These are phyloP conservation scores for Threskiornis aethiopicus DNA, from an alignment of 2,797 vertebrate species.

Conservation along the genomic window DNA sequence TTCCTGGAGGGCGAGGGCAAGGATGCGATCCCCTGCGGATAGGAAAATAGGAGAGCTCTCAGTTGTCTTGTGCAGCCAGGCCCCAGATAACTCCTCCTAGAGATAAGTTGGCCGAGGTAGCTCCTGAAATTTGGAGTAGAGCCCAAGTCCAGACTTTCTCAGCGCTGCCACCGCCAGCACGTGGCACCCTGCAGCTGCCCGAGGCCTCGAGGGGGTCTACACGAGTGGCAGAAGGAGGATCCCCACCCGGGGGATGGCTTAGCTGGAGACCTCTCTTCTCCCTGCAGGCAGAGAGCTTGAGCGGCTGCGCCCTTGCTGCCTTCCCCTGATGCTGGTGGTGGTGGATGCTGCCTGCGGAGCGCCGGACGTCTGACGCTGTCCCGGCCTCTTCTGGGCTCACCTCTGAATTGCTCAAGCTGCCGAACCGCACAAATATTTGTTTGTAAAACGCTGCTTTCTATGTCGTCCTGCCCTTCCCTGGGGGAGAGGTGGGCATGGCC, in stretches of 20 bases:
- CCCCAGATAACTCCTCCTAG: not conserved
- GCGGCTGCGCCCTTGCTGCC: not conserved
- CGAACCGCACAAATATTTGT: not conserved
- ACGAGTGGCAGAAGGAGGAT: not conserved
- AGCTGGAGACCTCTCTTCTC: not conserved
- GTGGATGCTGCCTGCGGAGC: not conserved
- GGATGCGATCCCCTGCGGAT: not conserved
- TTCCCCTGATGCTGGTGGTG: not conserved
- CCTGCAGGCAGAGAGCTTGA: not conserved
- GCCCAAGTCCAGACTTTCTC: not conserved
- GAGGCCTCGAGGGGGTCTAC: fast-evolving
- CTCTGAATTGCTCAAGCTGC: not conserved
- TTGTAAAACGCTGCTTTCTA: not conserved
- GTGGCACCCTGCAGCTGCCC: not conserved
- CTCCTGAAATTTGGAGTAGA: not conserved
- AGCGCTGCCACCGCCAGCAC: not conserved
- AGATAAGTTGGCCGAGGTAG: fast-evolving
- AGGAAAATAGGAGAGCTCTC: not conserved
- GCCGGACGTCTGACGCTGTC: fast-evolving
- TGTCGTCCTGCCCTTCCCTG: not conserved
- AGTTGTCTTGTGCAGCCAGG: not conserved
- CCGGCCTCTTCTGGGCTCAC: not conserved
- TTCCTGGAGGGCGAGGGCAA: not conserved
- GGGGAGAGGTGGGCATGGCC: not conserved
- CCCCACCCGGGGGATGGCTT: not conserved